Evolutionary conservation across 2,113 vertebrate species (phyloP), one percentile per base, ranked within the genome.

Genomic region (Dromiciops gliroides): DNA sequence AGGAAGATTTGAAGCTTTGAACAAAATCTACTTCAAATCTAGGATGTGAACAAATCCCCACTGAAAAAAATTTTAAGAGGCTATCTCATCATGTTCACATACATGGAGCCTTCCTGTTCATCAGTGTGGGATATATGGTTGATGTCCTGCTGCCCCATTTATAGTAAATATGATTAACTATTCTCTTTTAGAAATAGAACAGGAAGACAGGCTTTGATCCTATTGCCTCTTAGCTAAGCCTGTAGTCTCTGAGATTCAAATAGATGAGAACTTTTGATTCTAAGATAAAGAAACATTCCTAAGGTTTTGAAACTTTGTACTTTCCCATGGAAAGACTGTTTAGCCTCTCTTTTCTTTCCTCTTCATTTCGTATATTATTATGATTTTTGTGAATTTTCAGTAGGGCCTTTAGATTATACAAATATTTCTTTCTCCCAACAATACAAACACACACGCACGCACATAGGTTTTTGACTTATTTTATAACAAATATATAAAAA

Each of bases 241-340:
- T 96, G 52, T 52, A 95, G 95, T 95, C 48, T 95, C 90, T 50
- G 48, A 0, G 92, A 88, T 53, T 97, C 94, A 96, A 97, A 96
- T 7, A 95, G 48, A 97, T 96, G 93, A 98, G 94, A 98, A 98
- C 92, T 96, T 94, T 90, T 96, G 88, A 98, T 96, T 97, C 93
- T n/a, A 89, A 50, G 53, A 96, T 89, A 91, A 95, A 96, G 92
- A 95, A 94, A 90, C 49, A 44, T 92, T 95, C 89, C 97, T 48
- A 91, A 37, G 37, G 90, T 47, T 92, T 95, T 97, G 95, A 90
- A 53, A 92, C 31, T 95, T 95, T 92, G 8, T 75, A 16, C 75
- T 93, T 67, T 96, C 23, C 75, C 25, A 50, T 26, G 22, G 52
- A 91, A 92, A 89, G 16, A 0, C 0, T 67, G 50, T 90, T 44